Evolutionary conservation across 2,113 vertebrate genomes (phyloP), one percentile per base, ranked within the genome.

Genomic region (Platanista minor): DNA sequence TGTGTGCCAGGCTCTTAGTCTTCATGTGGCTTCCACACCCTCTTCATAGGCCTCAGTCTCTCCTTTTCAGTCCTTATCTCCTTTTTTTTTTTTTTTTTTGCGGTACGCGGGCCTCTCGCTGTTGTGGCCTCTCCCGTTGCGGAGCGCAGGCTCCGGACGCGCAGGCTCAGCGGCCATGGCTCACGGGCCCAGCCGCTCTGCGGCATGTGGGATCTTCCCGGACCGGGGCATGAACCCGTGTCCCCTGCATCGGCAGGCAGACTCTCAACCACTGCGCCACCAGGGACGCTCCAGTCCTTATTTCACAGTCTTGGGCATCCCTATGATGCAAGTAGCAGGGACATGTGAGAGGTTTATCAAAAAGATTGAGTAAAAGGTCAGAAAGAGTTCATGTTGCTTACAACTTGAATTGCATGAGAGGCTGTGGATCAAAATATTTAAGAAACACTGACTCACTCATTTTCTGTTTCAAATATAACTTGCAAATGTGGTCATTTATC

Each of bases 381-480:
- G 31, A 20, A 39, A n/a, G 21, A 87, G 57, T 8, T 72, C 59
- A n/a, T 49, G 52, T n/a, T 90, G 54, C 46, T 81, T 77, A 64
- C 78, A 77, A 71, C 49, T 71, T 78, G 59, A 85, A 78, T 91
- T 62, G 90, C 69, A 36, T 57, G 43, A 75, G 71, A 96, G 74
- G 52, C 86, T 27, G 6, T 39, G 21, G 81, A 91, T 95, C 89
- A 93, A 91, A 96, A 96, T 97, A 95, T 98, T 96, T 96, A 93
- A 96, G 95, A 96, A 95, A 95, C 83, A 92, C 54, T 94, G 90
- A 90, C 72, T 92, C 90, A 84, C 13, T 97, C 92, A 52, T 86
- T 88, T 91, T 94, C 87, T 89, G 61, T 95, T 94, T 93, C 87
- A 83, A 92, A 87, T 83, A 41, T 93, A 95, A 91, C 78, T 91